Base-by-base conservation (phyloP, 1,140 invertebrate species). In the Chironomus striatipennis region DNA sequence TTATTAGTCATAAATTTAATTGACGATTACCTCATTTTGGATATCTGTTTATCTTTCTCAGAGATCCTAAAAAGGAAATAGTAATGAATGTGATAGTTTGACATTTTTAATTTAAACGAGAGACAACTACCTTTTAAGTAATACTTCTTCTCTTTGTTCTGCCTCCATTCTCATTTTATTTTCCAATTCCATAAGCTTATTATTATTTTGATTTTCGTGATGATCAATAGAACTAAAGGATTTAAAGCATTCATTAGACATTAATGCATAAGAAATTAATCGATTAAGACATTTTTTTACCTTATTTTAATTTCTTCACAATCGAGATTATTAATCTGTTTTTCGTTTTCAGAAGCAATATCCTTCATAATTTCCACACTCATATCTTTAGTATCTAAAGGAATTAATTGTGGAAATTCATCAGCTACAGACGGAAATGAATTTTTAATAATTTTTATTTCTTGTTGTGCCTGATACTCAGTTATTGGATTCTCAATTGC, bases 141-240 rank as follows among this genome's bases (percentile, higher is more conserved):
- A 77, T 24, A 78, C 79, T 74, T 82, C 81, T 64, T 82, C 81
- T 8, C 81, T 77, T 43, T 77, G 77, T 76, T 82, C 80, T 17
- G 79, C 80, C 43, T 82, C 81, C 77, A 81, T 82, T 78, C 81
- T 81, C 12, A 81, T 80, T 78, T 82, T 82, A 73, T 81, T 82
- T 64, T 82, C 81, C 24, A 82, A 76, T 72, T 82, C 81, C 77
- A 80, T 81, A 80, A 82, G 81, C 64, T 82, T 79, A 67, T 78
- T 79, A 67, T 78, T 80, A 76, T 77, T 78, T 70, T 79, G 75
- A 73, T 81, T 81, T 24, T 81, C 79, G 77, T 81, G 79, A 75
- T 81, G 79, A 75, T 78, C 75, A 73, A 79, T 79, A 74, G 80
- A 74, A 76, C 81, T 81, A 34, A 34, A 42, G 67, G 73, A 64